These are phyloP conservation scores for Drosophila melanosoma DNA, from an alignment of 2,888 invertebrate genomes.

Conservation along the genomic window DNA sequence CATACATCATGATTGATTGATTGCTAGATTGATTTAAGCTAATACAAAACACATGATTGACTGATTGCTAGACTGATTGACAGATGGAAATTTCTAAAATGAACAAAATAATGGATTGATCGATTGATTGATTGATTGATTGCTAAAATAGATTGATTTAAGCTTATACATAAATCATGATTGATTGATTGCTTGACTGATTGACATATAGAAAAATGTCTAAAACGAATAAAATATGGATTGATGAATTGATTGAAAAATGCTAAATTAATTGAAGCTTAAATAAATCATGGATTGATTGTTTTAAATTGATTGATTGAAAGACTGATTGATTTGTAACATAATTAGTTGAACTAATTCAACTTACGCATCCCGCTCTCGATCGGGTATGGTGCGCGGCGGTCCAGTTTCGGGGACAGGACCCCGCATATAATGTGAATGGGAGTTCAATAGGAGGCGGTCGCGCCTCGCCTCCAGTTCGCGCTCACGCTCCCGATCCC, in stretches of 20 bases:
- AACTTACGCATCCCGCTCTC: constrained; percentile 84
- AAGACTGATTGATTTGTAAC: not conserved
- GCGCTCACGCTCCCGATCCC: constrained; percentile 73
- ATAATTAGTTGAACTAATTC: constrained; percentile 41
- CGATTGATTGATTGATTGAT: not conserved
- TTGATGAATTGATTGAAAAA: not conserved
- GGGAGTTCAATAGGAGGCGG: constrained; percentile 69
- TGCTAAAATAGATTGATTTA: not conserved
- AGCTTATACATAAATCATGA: not conserved
- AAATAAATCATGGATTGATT: not conserved
- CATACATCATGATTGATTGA: not conserved
- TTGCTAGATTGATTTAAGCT: not conserved
- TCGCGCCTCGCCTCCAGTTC: constrained; percentile 81
- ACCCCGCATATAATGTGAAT: constrained; percentile 73
- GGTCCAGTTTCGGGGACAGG: constrained; percentile 82
- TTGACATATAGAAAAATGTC: no score
- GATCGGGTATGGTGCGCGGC: constrained; percentile 83
- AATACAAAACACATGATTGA: not conserved
- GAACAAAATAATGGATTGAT: not conserved
- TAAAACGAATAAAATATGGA: not conserved
- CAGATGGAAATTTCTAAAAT: no score
- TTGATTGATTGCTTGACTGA: not conserved
- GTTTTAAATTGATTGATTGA: not conserved
- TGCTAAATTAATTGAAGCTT: not conserved
- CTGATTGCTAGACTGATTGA: not conserved